Percentiles rank a stretch among this genome's conserved stretches.
phyloP scores from a whole-genome alignment of 2,888 invertebrate species.

The Brachypterus glaber region DNA sequence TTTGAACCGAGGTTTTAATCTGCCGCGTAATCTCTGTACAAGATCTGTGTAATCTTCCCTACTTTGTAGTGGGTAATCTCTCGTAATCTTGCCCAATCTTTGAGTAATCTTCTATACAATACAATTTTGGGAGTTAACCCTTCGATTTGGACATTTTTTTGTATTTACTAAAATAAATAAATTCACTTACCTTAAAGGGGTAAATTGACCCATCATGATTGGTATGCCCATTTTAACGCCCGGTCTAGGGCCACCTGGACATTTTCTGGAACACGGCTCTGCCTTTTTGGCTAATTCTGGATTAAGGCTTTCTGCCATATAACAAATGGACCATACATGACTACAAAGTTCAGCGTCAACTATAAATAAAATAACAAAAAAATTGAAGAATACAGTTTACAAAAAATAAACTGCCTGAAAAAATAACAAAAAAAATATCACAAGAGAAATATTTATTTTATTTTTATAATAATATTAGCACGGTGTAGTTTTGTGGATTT shows the following conservation, averaged over 20 bases:
- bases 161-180: conserved; percentile 1
- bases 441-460: too few species aligned
- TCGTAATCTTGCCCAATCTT: too few species aligned
- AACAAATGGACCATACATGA: conserved; percentile 72
- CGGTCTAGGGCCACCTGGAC: conserved; percentile 55
- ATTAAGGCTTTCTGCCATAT: conserved; percentile 67
- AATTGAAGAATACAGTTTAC: too few species aligned
- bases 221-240: conserved; percentile 47
- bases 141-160: not conserved
- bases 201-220: conserved; percentile 60
- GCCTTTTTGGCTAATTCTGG: conserved; percentile 46
- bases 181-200: conserved; percentile 53
- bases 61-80: too few species aligned
- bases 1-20: too few species aligned
- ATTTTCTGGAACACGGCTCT: conserved; percentile 63
- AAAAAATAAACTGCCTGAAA: too few species aligned
- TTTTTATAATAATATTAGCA: not conserved
- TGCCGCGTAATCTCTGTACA: too few species aligned
- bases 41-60: too few species aligned
- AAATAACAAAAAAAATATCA: too few species aligned
- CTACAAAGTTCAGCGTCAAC: conserved; percentile 64
- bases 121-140: not conserved
- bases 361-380: conserved; percentile 30
- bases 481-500: too few species aligned
- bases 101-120: too few species aligned